Conservation (phyloP, 2,797 vertebrate species). For the Luscinia luscinia region DNA sequence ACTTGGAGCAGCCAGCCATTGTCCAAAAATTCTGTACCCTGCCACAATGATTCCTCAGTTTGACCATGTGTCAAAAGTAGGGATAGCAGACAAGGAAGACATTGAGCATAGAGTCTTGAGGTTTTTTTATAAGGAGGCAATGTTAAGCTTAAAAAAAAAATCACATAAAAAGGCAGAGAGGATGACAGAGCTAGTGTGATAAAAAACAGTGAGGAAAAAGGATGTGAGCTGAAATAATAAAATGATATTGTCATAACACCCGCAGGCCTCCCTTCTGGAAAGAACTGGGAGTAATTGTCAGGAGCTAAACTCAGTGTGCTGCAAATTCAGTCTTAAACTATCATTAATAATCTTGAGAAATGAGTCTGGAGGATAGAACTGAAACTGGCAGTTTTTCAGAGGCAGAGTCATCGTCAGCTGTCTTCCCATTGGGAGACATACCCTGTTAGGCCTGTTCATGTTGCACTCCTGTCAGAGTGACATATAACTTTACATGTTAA, state of each 20-base stretch:
- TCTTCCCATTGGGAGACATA: conserved; percentile 20
- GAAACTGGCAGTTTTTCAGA: conserved; percentile 51
- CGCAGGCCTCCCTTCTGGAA: conserved; percentile 46
- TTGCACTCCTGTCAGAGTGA: conserved; percentile 59
- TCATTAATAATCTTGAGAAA: conserved; percentile 66
- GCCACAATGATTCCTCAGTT: background rate
- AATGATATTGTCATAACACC: conserved; percentile 42
- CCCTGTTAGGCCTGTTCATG: conserved; percentile 41
- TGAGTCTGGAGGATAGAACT: conserved; percentile 34
- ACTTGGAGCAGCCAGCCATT: background rate
- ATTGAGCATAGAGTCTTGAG: background rate
- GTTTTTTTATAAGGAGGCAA: background rate
- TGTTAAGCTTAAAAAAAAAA: background rate
- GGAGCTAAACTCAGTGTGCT: conserved; percentile 19
- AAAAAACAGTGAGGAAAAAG: conserved; percentile 19
- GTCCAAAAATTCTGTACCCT: background rate
- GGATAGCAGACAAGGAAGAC: background rate
- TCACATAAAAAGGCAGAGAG: background rate
- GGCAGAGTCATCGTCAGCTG: conserved; percentile 23
- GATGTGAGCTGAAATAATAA: conserved; percentile 50
- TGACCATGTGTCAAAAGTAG: rapidly evolving
- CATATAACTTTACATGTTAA: conserved; percentile 54
- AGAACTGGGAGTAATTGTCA: conserved; percentile 23
- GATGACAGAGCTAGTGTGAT: conserved; percentile 7
- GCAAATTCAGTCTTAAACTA: conserved; percentile 38